Evolutionary conservation across 1,140 invertebrate species (phyloP), one percentile per base, ranked within the genome.

Genomic region (Drosophila teissieri): DNA sequence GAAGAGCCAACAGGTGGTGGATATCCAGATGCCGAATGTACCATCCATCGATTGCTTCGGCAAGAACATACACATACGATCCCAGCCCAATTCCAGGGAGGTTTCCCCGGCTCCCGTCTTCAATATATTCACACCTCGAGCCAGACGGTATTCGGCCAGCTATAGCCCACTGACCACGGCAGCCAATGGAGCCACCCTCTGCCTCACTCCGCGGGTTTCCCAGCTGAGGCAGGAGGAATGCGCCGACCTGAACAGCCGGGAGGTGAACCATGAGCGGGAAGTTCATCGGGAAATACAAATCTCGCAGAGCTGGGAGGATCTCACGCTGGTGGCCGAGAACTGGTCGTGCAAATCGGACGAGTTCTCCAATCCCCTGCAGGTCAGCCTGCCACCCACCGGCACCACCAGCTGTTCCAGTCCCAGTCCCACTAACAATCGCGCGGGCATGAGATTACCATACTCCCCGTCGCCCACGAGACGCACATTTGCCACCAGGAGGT

Each of bases 201-300:
- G 96, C 78, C 91, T 97, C 48, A 96, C 96, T 55, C 96, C 96
- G 46, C 92, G 97, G 76, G 96, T 98, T 3, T 96, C 95, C 91
- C 97, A 98, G 93, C 93, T 98, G 42, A 94, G 97, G 55, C 95
- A 96, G 74, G 97, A 98, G 93, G 97, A 98, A 93, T 97, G 96
- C 86, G 95, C 96, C 24, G 97, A 97, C 91, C 94, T 96, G 3
- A 96, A 96, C 80, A 95, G 94, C 48, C 93, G 97, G 52, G 97
- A 98, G 93, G 95, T 96, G 44, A 96, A 96, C n/a, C 97, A 97
- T 92, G 97, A 98, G 93, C 94, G 96, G 48, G 96, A 98, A 93
- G 94, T 97, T 54, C 96, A 97, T 89, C 95, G 95, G 84, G 95
- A 96, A 70, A 97, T 98, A 94, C 96, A 97, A 92, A 97, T 98